Evolutionary conservation across 2,888 invertebrate genomes (phyloP), one percentile per base, ranked within the genome.

Genomic region (Keiferia lycopersicella): DNA sequence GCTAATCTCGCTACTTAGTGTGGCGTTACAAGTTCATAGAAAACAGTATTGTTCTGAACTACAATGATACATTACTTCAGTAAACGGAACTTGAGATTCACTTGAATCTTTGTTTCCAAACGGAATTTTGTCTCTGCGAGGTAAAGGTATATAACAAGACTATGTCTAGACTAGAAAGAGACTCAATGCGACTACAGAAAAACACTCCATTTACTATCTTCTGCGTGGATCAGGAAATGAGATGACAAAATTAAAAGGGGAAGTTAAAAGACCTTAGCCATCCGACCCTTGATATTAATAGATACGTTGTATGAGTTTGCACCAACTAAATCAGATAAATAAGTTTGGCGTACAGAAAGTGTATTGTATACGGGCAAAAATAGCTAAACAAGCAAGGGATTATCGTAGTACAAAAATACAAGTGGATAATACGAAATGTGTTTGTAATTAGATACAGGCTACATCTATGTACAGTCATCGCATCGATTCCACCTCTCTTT

Each of bases 401-500:
- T 26, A 53, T 53, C 10, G 6, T 20, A 20, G 26, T 26, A 53
- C 26, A n/a, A 26, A 14, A 14, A 12, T 20, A 16, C 30, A 30
- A 30, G 2, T 30, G 12, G 53, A n/a, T n/a, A 53, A 53, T 56
- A 34, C 16, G 14, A 30, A 30, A 56, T 26, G 30, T 34, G 34
- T 34, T n/a, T 11, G 30, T 56, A 56, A 56, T 56, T 56, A 34
- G 56, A 56, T 56, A 12, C 34, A 34, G 2, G 30, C 10, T 7
- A 8, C 34, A 10, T 34, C 30, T 16, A 34, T 34, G 34, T 30
- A 56, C 34, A 4, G 34, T 34, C 30, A 56, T 56, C 26, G 30
- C 26, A 34, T 56, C 56, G 30, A 56, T 56, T 56, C 26, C 56
- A 34, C 30, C 26, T 56, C 8, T 56, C 56, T 12, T 30, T n/a